Percentiles rank a stretch among this genome's conserved stretches.
These are phyloP conservation scores for Gallinago media DNA, from an alignment of 2,113 vertebrate species.

Conservation along the genomic window DNA sequence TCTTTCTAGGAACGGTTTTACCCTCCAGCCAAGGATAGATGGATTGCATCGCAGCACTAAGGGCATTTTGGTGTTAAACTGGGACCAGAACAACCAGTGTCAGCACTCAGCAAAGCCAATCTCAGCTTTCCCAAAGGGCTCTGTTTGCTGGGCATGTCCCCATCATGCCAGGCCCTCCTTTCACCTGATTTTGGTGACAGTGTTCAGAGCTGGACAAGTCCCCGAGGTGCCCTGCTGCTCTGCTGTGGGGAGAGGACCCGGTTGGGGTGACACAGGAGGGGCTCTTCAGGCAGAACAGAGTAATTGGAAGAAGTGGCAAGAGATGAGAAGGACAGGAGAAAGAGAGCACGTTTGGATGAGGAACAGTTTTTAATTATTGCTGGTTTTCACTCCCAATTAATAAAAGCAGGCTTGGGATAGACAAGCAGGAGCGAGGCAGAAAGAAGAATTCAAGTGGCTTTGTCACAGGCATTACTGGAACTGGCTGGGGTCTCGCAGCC, in stretches of 20 bases:
- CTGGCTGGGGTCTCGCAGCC: neutral
- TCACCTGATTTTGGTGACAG: accelerated
- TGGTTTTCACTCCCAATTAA: neutral
- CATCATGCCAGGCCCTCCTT: neutral
- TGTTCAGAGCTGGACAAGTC: neutral
- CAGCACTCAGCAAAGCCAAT: neutral
- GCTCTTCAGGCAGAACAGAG: neutral
- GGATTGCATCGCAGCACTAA: too few species aligned
- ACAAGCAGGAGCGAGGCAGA: accelerated
- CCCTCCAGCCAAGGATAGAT: accelerated
- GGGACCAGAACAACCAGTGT: accelerated
- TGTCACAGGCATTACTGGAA: neutral
- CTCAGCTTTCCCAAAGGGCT: accelerated
- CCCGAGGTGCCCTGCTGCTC: accelerated
- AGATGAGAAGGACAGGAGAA: neutral
- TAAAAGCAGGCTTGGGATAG: neutral
- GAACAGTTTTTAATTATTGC: neutral
- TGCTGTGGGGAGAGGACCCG: neutral
- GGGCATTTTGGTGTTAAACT: neutral
- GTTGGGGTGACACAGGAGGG: accelerated
- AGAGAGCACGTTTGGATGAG: neutral
- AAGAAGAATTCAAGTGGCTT: neutral
- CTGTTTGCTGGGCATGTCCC: neutral
- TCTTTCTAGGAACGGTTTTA: neutral
- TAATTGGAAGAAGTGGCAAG: neutral